Evolutionary conservation across 2,797 vertebrate species (phyloP).

Genomic region (Sciaenops ocellatus): DNA sequence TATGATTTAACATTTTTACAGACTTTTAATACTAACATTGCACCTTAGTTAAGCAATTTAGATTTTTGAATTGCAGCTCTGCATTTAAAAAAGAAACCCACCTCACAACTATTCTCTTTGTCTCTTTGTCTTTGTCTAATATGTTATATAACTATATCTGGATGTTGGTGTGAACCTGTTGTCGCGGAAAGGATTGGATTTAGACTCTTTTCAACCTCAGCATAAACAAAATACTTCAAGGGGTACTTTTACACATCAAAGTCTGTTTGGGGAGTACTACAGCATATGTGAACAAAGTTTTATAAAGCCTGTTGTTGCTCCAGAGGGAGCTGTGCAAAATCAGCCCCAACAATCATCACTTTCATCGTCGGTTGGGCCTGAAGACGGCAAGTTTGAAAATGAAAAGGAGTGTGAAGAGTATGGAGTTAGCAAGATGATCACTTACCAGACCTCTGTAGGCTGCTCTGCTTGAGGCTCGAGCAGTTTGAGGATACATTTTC

Average conservation of each 20-base stretch:
- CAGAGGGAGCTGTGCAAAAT: not conserved
- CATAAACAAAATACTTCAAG: not conserved
- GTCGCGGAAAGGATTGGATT: not conserved
- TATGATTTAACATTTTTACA: not conserved
- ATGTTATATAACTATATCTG: not conserved
- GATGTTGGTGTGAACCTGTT: not conserved
- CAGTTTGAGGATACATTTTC: not conserved
- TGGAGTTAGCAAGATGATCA: not conserved
- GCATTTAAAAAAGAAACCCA: not conserved
- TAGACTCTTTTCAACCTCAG: not conserved
- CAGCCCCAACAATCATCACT: not conserved
- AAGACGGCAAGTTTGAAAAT: not conserved
- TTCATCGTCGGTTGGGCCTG: not conserved
- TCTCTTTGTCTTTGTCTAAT: not conserved
- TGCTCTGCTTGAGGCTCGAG: not conserved
- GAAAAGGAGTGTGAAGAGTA: too few relatives aligned
- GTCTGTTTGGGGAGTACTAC: constrained; percentile 5
- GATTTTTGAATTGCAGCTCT: not conserved
- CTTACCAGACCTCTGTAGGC: not conserved
- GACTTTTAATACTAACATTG: too few relatives aligned
- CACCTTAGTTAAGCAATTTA: not conserved
- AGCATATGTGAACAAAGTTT: not conserved
- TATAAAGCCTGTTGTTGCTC: not conserved
- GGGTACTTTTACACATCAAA: constrained; percentile 4
- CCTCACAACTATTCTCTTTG: not conserved